A percentile compares a stretch with the other conserved stretches of the same genome.
phyloP scores from a whole-genome alignment of 30 jellyfish, hydroid and myxozoan genomes.

The Cassiopea xamachana region DNA sequence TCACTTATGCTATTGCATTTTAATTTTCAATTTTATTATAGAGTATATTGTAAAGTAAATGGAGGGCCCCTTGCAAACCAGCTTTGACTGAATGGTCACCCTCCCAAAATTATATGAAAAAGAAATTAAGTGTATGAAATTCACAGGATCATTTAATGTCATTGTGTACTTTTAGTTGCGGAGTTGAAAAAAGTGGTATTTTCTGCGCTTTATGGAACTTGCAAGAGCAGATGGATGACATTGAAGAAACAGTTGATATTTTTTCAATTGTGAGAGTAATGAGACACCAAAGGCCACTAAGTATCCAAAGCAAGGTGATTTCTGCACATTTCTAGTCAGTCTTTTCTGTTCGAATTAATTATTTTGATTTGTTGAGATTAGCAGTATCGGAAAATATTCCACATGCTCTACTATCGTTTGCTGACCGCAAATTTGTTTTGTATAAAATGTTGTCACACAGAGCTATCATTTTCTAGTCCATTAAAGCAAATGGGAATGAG shows the following conservation, averaged over 20 bases:
- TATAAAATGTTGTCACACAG: too few relatives aligned
- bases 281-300: slow-evolving; percentile 79
- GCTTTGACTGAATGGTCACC: too few relatives aligned
- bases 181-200: slow-evolving; percentile 92
- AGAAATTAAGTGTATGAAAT: too few relatives aligned
- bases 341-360: not conserved
- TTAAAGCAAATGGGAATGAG: too few relatives aligned
- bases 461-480: too few relatives aligned
- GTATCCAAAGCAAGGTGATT: slow-evolving; percentile 75
- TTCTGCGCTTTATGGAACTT: slow-evolving; percentile 71
- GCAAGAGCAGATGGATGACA: slow-evolving; percentile 90
- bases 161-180: slow-evolving; percentile 79
- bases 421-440: not conserved
- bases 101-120: too few relatives aligned
- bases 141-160: too few relatives aligned
- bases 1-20: too few relatives aligned
- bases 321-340: not conserved
- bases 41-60: too few relatives aligned
- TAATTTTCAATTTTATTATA: too few relatives aligned
- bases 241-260: slow-evolving; percentile 82
- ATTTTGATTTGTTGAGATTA: not conserved
- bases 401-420: not conserved
- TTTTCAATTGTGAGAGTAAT: slow-evolving; percentile 73
- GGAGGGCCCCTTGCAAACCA: too few relatives aligned
- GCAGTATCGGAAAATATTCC: not conserved